Evolutionary conservation across 1,140 invertebrate genomes (phyloP), one percentile per base, ranked within the genome.

Genomic region (Euglossa dilemma): DNA sequence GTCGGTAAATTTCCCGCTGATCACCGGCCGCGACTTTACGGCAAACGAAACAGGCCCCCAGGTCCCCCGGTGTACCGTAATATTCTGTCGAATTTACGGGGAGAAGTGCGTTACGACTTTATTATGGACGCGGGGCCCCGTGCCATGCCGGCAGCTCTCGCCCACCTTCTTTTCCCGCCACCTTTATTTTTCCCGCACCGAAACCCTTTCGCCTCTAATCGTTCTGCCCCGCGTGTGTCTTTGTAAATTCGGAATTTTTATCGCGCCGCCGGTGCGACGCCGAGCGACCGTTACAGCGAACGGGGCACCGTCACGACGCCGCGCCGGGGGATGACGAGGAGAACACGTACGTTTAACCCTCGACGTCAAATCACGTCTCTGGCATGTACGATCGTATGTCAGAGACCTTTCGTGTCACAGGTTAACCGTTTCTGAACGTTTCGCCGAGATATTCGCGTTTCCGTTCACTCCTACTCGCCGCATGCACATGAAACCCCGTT

Each of bases 21-120:
- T 92, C 90, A 90, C 90, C 78, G 80, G 71, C 76, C 77, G 63
- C 83, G 52, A 89, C 76, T 87, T 89, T 85, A 89, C 85, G 87
- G 69, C 78, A 76, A 90, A 89, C 77, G 87, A 88, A 90, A 88
- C 84, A 78, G 83, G 72, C 72, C 59, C 50, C 71, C 71, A 12
- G 8, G 74, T 52, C 61, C 80, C 72, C 80, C 73, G 25, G 59
- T 70, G 82, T 47, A 80, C 85, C 85, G 84, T 86, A 89, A 91
- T 92, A 92, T 92, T 92, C 86, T 88, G 83, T 90, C 87, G 83
- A 91, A 91, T 92, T 92, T 92, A 92, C 87, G 91, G 87, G 85
- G 82, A 47, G 83, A 80, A 74, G 86, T 85, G 66, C 64, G 84
- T 88, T 91, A 92, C 91, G 89, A 89, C 91, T 91, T 92, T 92